Conservation (phyloP, 2,797 vertebrate species). For the Neopelma chrysocephalum region DNA sequence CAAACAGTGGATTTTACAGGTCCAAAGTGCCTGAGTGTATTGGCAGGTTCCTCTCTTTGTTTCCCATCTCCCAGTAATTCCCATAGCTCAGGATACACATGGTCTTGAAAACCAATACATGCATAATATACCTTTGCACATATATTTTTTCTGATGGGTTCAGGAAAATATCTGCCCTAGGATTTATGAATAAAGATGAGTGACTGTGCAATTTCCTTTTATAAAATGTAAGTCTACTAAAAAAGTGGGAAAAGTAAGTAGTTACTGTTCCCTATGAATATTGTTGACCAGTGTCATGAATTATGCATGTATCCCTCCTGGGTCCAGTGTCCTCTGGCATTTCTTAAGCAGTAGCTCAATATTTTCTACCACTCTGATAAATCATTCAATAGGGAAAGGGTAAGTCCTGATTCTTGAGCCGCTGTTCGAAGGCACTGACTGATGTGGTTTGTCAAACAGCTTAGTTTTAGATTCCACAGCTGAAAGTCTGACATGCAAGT, state of each 20-base stretch:
- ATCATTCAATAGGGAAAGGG: slow-evolving; percentile 29
- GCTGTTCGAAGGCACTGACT: slow-evolving; percentile 25
- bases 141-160: background rate
- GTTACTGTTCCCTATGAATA: slow-evolving; percentile 17
- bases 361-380: slow-evolving; percentile 54
- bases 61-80: background rate
- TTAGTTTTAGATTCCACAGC: slow-evolving; percentile 39
- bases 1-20: background rate
- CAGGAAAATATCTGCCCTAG: background rate
- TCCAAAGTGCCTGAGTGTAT: background rate
- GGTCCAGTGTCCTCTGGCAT: slow-evolving; percentile 17
- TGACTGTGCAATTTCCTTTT: background rate
- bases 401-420: slow-evolving; percentile 30
- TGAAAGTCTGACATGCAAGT: slow-evolving; percentile 38
- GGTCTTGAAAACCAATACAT: background rate
- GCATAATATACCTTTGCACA: background rate
- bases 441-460: slow-evolving; percentile 24
- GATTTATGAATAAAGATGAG: slow-evolving; percentile 51
- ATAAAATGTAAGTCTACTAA: background rate
- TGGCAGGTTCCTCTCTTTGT: background rate
- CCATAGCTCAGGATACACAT: background rate
- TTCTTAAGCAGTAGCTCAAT: slow-evolving; percentile 31
- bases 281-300: slow-evolving; percentile 9
- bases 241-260: slow-evolving; percentile 9
- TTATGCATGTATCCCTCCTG: slow-evolving; percentile 3